A percentile compares a stretch with the other conserved stretches of the same genome.
Conservation (phyloP, 2,888 invertebrate species). For the Apamea crenata region DNA sequence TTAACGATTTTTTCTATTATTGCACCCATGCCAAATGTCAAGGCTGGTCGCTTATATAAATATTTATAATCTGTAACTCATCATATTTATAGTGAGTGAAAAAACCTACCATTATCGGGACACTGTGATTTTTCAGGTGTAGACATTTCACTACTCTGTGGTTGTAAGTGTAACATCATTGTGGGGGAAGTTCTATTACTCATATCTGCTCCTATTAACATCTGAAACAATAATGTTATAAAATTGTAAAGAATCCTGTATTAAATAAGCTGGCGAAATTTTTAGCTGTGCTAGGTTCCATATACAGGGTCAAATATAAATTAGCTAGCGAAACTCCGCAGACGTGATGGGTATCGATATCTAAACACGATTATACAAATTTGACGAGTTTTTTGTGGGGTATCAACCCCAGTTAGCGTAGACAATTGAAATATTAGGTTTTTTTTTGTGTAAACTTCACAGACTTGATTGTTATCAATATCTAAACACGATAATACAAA, state of each 20-base stretch:
- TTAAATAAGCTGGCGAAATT: neutral
- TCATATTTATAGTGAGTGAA: neutral
- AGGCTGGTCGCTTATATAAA: neutral
- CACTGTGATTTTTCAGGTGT: constrained; percentile 84
- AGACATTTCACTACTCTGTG: constrained; percentile 85
- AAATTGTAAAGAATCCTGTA: neutral
- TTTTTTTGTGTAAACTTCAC: too few relatives aligned
- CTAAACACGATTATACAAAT: too few relatives aligned
- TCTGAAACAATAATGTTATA: constrained; percentile 74
- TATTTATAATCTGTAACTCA: neutral
- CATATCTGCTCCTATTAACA: constrained; percentile 86
- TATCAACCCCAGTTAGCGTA: too few relatives aligned
- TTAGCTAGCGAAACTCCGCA: too few relatives aligned
- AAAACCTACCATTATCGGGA: constrained; percentile 80
- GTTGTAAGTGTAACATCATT: constrained; percentile 75
- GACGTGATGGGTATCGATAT: too few relatives aligned
- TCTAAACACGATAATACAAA: too few relatives aligned
- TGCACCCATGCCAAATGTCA: neutral
- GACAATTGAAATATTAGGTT: too few relatives aligned
- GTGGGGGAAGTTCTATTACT: constrained; percentile 85
- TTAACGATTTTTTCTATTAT: too few relatives aligned
- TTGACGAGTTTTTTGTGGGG: too few relatives aligned
- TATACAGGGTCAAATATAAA: neutral
- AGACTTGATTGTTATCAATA: too few relatives aligned
- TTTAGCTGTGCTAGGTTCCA: neutral